Base-by-base conservation (phyloP, 2,888 invertebrate genomes). In the Brachyptera putata region DNA sequence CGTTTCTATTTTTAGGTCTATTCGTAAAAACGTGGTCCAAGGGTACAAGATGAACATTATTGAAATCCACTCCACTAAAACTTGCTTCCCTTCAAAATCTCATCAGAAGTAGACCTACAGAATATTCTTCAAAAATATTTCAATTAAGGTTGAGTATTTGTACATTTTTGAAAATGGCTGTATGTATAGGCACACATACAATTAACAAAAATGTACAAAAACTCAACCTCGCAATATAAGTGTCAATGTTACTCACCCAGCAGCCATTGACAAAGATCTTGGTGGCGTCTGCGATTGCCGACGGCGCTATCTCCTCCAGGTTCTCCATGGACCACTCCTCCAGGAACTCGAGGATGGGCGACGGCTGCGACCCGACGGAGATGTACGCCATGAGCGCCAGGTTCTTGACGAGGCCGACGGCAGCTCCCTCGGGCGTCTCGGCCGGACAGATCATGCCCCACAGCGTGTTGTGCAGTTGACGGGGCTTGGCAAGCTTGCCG, bases 301-400 rank as follows among this genome's bases (percentile, higher is more conserved):
- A 96, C 0, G 99, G 98, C 0, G 98, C 97, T 65, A 99, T 98
- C 84, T 99, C 99, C 77, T 99, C 99, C 66, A 99, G 81, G 76
- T 99, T 99, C 78, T 99, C 99, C 99, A 99, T 99, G 55, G 96
- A 96, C 99, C 99, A 99, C 75, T 99, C 99, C 73, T 99, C 99
- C 84, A 99, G 95, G 80, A 99, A 99, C 82, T 99, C 99, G 58
- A 99, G 80, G 77, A 99, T 99, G 1, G 99, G 99, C 9, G 97
- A 96, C 0, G 99, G 98, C 74, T 98, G 96, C 50, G 97, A 98
- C 65, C 99, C 99, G 57, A 99, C 99, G 66, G 98, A 98, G 69
- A 99, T 99, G 70, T 99, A 99, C 2, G 99, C 97, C 99, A 99
- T 99, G 48, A 99, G 79, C 0, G 99, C 99, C 46, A 99, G 80